phyloP scores from a whole-genome alignment of 2,888 invertebrate genomes.

The Stenolophus ochropezus region DNA sequence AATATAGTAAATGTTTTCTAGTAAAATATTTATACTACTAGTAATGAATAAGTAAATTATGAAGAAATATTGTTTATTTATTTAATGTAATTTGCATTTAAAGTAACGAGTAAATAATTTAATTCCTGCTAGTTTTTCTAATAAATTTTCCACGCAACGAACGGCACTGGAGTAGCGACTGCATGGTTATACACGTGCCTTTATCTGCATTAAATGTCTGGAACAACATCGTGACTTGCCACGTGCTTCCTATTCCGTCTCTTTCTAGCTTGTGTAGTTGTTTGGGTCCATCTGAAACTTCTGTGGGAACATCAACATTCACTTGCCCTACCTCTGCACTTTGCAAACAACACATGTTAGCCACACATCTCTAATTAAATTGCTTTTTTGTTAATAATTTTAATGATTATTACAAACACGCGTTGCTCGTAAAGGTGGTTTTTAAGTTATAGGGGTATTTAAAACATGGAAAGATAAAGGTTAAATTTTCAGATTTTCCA shows the following conservation, averaged over 20 bases:
- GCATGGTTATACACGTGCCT: constrained; percentile 54
- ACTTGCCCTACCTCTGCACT: constrained; percentile 3
- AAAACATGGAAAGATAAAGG: no score
- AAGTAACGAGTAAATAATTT: no score
- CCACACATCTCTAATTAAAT: constrained; percentile 23
- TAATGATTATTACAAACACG: neutral
- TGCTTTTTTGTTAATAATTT: neutral
- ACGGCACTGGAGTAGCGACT: constrained; percentile 3
- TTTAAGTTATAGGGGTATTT: neutral
- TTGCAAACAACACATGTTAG: constrained; percentile 12
- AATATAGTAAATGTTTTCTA: no score
- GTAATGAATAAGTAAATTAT: no score
- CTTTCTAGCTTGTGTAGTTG: neutral
- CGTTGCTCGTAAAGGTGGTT: no score
- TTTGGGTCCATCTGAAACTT: constrained; percentile 4
- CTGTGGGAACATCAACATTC: constrained; percentile 19
- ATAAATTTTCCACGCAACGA: neutral
- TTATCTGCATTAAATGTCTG: constrained; percentile 42
- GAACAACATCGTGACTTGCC: constrained; percentile 52
- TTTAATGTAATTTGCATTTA: no score
- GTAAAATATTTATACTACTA: no score
- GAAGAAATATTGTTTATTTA: no score
- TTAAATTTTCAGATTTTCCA: no score
- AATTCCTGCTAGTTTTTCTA: neutral
- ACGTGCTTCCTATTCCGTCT: constrained; percentile 24